These are phyloP conservation scores for Ophion costatus DNA, from an alignment of 2,888 invertebrate species.

Conservation along the genomic window DNA sequence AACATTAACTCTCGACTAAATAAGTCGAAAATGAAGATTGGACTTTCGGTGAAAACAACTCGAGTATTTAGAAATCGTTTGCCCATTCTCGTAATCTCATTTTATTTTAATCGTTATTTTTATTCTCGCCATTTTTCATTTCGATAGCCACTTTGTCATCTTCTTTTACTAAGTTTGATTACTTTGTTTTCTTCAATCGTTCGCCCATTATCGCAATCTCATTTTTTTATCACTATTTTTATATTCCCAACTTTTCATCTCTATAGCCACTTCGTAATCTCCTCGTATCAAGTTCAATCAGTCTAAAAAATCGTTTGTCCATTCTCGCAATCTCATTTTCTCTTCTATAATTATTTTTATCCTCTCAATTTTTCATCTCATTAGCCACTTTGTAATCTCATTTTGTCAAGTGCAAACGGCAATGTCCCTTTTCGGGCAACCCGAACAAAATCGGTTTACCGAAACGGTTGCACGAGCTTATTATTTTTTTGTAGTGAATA, in stretches of 20 bases:
- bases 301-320: background rate
- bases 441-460: too few species aligned
- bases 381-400: background rate
- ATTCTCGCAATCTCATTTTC: background rate
- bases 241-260: too few species aligned
- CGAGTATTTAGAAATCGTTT: background rate
- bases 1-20: background rate
- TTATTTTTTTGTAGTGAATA: too few species aligned
- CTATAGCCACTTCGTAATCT: too few species aligned
- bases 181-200: too few species aligned
- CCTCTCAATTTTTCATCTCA: background rate
- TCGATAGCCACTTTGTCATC: background rate
- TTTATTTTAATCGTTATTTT: background rate
- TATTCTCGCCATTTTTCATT: background rate
- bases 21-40: background rate
- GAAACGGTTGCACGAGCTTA: too few species aligned
- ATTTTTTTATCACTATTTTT: too few species aligned
- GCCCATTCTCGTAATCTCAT: background rate
- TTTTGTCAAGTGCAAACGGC: background rate
- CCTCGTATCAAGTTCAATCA: too few species aligned
- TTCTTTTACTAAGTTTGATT: background rate
- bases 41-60: background rate
- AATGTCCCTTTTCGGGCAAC: too few species aligned
- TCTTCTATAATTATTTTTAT: background rate
- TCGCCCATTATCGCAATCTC: too few species aligned